Percentiles rank a stretch among this genome's conserved stretches.
phyloP scores from a whole-genome alignment of 2,113 vertebrate species.

The Callaeas wilsoni region DNA sequence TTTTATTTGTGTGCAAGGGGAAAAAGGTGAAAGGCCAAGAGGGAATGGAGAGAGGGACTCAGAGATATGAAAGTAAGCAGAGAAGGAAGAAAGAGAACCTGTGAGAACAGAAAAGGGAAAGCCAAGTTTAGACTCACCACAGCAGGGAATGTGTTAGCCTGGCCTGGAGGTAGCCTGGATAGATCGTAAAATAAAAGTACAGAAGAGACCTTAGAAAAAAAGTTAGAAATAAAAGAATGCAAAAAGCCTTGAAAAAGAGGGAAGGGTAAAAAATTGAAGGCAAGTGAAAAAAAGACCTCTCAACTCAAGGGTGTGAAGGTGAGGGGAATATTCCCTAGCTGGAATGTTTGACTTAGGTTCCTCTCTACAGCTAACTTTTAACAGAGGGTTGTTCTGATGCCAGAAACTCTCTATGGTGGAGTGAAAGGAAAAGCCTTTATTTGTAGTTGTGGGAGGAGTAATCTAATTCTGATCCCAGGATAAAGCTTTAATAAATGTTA shows the following conservation, averaged over 20 bases:
- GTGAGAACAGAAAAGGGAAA: background rate
- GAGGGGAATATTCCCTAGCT: background rate
- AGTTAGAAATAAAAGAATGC: background rate
- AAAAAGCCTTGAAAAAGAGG: background rate
- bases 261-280: background rate
- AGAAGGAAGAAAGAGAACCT: background rate
- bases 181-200: background rate
- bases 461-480: background rate
- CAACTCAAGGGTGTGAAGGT: background rate
- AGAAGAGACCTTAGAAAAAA: background rate
- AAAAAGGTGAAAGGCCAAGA: background rate
- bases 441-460: background rate
- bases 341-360: background rate
- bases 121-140: background rate
- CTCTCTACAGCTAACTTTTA: background rate
- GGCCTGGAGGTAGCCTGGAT: background rate
- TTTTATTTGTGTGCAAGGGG: background rate
- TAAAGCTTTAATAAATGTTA: background rate
- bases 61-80: background rate
- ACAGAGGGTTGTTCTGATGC: background rate
- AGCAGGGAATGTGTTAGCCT: background rate
- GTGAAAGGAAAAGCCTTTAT: background rate
- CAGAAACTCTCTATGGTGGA: background rate
- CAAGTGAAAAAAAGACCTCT: background rate
- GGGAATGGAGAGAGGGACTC: background rate